Percentiles rank a stretch among this genome's conserved stretches.
Evolutionary conservation across 2,888 invertebrate species (phyloP).

Genomic region (Monopis laevigella): DNA sequence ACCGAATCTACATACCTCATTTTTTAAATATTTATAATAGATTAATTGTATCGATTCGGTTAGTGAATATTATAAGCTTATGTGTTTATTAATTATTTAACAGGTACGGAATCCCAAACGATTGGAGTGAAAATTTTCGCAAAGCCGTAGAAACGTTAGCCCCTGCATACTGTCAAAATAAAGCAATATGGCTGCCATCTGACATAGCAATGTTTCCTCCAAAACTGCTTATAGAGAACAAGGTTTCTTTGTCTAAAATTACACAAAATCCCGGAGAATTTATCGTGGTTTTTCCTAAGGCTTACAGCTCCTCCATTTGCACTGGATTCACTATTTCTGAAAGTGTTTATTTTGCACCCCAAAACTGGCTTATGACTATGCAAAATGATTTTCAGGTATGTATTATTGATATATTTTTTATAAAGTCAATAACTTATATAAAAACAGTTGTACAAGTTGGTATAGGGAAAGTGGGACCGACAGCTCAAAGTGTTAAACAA

Average conservation of each 20-base stretch:
- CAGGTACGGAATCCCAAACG: constrained; percentile 84
- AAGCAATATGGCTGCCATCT: constrained; percentile 87
- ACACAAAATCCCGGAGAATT: constrained; percentile 90
- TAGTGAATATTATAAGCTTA: too few species aligned
- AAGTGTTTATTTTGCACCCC: constrained; percentile 90
- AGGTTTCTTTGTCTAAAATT: constrained; percentile 80
- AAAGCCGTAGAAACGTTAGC: constrained; percentile 78
- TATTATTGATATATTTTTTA: not conserved
- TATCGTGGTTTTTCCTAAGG: constrained; percentile 88
- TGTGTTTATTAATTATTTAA: not conserved
- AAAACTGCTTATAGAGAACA: constrained; percentile 74
- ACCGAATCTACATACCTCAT: too few species aligned
- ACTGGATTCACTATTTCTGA: constrained; percentile 92
- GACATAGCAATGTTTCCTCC: constrained; percentile 96
- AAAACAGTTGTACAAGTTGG: too few species aligned
- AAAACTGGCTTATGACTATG: constrained; percentile 79
- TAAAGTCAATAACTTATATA: too few species aligned
- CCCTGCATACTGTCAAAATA: constrained; percentile 84
- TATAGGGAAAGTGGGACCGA: too few species aligned
- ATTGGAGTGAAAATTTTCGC: constrained; percentile 78
- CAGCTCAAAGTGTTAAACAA: not conserved
- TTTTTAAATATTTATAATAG: too few species aligned
- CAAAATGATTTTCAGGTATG: constrained; percentile 76
- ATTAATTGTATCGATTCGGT: too few species aligned
- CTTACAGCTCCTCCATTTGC: constrained; percentile 88